Conservation (phyloP, 2,113 vertebrate genomes). For the Lophochroa leadbeateri region DNA sequence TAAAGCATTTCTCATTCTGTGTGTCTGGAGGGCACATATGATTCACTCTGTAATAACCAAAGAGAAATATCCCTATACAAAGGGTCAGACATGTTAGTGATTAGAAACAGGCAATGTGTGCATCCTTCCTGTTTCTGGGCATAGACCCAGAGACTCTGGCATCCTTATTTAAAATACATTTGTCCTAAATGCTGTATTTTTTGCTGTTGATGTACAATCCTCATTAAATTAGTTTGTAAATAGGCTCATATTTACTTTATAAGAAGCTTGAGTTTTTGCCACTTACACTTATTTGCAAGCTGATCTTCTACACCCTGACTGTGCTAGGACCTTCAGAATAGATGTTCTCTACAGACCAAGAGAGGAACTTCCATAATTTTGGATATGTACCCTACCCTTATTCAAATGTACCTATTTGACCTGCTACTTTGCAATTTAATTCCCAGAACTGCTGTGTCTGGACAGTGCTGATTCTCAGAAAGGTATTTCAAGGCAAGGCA, state of each 20-base stretch:
- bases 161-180: constrained; percentile 18
- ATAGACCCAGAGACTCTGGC: neutral
- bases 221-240: neutral
- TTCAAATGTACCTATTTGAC: constrained; percentile 34
- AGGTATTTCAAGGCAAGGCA: constrained; percentile 65
- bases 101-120: neutral
- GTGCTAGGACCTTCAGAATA: neutral
- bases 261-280: neutral
- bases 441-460: constrained; percentile 66
- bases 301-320: neutral
- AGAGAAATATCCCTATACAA: neutral
- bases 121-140: constrained; percentile 21
- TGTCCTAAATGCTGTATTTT: neutral
- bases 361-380: neutral
- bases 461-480: constrained; percentile 65
- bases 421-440: constrained; percentile 53
- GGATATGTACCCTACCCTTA: neutral
- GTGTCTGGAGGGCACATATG: neutral
- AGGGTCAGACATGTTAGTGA: neutral
- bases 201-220: neutral
- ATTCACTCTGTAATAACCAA: neutral
- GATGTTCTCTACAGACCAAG: neutral
- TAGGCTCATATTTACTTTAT: neutral
- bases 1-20: neutral
- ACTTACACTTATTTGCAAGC: neutral